These are phyloP conservation scores for Ennomos fuscantarius DNA, from an alignment of 2,888 invertebrate species.

Conservation along the genomic window DNA sequence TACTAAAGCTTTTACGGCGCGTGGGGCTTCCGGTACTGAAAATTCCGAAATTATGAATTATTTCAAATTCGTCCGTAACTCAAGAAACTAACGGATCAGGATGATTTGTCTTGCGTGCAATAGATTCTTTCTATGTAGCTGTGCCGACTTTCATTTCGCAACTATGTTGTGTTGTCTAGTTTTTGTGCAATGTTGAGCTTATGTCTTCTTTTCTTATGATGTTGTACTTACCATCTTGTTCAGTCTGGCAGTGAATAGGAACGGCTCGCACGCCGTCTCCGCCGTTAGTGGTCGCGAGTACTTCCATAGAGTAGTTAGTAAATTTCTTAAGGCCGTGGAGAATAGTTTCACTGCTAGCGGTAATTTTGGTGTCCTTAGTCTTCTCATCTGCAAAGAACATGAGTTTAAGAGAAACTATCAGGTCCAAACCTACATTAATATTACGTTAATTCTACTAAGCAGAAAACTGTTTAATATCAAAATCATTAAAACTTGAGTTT, in stretches of 20 bases:
- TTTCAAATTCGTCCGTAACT: background rate
- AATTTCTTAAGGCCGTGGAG: conserved; percentile 97
- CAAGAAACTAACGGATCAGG: too few relatives aligned
- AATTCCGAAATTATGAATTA: conserved; percentile 1
- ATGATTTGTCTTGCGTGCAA: too few relatives aligned
- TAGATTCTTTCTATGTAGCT: too few relatives aligned
- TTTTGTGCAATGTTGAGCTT: too few relatives aligned
- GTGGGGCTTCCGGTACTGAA: conserved; percentile 96
- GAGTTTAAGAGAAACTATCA: too few relatives aligned
- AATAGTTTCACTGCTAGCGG: conserved; percentile 96
- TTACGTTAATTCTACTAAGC: background rate
- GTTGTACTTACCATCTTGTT: conserved; percentile 92
- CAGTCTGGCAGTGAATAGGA: conserved; percentile 96
- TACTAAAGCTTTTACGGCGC: conserved; percentile 96
- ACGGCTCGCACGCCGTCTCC: conserved; percentile 96
- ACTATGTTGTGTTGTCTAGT: too few relatives aligned
- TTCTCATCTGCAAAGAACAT: conserved; percentile 88
- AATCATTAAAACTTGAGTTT: too few relatives aligned
- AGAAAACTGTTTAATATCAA: too few relatives aligned
- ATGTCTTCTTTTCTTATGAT: too few relatives aligned
- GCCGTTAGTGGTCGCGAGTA: conserved; percentile 96
- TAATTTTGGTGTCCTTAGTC: conserved; percentile 95
- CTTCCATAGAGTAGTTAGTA: conserved; percentile 99
- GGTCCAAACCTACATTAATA: too few relatives aligned
- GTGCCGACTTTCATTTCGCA: too few relatives aligned